Conservation (phyloP, 2,888 invertebrate genomes). For the Leptopilina myrica region DNA sequence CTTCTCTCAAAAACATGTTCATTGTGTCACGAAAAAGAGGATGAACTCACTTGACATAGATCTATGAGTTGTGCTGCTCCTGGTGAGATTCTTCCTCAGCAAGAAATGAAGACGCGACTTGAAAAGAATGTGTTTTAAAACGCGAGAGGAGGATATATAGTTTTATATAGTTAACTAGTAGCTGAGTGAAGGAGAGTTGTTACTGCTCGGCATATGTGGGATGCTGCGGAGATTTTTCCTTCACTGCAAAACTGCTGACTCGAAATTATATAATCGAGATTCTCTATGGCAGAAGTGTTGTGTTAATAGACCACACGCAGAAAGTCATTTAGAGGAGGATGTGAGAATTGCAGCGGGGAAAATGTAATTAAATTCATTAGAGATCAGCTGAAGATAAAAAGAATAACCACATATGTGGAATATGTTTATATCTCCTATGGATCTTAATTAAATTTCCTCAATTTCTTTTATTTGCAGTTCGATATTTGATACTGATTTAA, state of each 20-base stretch:
- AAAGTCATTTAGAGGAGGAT: constrained; percentile 26
- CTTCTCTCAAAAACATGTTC: constrained; percentile 38
- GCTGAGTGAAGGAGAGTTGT: neutral
- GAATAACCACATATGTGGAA: neutral
- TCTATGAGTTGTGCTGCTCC: constrained; percentile 11
- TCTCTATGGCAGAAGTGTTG: too few relatives aligned
- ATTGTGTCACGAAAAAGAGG: constrained; percentile 41
- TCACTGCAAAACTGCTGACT: neutral
- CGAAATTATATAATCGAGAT: constrained; percentile 25
- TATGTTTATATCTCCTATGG: neutral
- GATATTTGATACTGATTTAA: too few relatives aligned
- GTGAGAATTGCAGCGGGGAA: neutral
- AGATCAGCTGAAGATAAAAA: constrained; percentile 3
- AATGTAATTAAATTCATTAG: constrained; percentile 28
- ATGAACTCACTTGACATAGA: constrained; percentile 38
- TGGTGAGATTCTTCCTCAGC: neutral
- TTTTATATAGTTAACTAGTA: constrained; percentile 26
- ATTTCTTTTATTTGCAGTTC: too few relatives aligned
- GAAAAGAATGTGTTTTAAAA: constrained; percentile 28
- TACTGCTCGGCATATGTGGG: constrained; percentile 9
- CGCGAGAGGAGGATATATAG: constrained; percentile 7
- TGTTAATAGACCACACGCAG: constrained; percentile 36
- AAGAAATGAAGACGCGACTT: constrained; percentile 24
- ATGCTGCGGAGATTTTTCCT: neutral
- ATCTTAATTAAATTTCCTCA: neutral